A percentile compares a stretch with the other conserved stretches of the same genome.
These are phyloP conservation scores for Plutella xylostella DNA, from an alignment of 2,888 invertebrate genomes.

Conservation along the genomic window DNA sequence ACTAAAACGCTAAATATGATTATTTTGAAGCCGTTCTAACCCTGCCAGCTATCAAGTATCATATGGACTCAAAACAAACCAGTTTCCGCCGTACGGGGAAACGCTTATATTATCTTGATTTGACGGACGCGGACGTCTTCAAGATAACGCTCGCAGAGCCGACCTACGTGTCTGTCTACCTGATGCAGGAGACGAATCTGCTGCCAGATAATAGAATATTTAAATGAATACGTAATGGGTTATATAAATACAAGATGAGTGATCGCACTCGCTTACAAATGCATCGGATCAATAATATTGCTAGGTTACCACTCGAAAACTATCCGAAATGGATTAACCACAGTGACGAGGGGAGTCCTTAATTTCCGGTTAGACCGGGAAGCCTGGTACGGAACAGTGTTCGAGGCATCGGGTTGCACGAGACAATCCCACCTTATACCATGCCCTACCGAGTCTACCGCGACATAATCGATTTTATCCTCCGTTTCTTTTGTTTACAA, in stretches of 20 bases:
- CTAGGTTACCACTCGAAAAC: slow-evolving; percentile 51
- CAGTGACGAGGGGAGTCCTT: slow-evolving; percentile 39
- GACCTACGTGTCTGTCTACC: too few relatives aligned
- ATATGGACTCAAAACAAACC: slow-evolving; percentile 18
- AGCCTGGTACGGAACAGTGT: slow-evolving; percentile 28
- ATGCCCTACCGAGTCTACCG: too few relatives aligned
- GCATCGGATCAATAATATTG: slow-evolving; percentile 49
- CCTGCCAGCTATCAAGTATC: slow-evolving; percentile 19
- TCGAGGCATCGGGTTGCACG: slow-evolving; percentile 4
- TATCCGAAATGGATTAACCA: slow-evolving; percentile 29
- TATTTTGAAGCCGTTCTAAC: slow-evolving; percentile 22
- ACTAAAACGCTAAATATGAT: slow-evolving; percentile 25
- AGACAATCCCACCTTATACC: not conserved
- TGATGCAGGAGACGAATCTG: too few relatives aligned
- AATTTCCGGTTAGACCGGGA: slow-evolving; percentile 50
- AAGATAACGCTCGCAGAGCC: too few relatives aligned
- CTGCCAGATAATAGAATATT: too few relatives aligned
- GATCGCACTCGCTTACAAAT: too few relatives aligned
- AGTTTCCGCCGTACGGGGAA: slow-evolving; percentile 22
- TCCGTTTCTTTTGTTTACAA: too few relatives aligned
- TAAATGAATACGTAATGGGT: too few relatives aligned
- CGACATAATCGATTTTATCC: too few relatives aligned
- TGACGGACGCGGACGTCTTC: too few relatives aligned
- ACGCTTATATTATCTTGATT: slow-evolving; percentile 17
- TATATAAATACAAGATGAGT: too few relatives aligned